A percentile compares a stretch with the other conserved stretches of the same genome.
Evolutionary conservation across 64 coral and sea anemone genomes (phyloP).

Genomic region (Anthopleura sola): DNA sequence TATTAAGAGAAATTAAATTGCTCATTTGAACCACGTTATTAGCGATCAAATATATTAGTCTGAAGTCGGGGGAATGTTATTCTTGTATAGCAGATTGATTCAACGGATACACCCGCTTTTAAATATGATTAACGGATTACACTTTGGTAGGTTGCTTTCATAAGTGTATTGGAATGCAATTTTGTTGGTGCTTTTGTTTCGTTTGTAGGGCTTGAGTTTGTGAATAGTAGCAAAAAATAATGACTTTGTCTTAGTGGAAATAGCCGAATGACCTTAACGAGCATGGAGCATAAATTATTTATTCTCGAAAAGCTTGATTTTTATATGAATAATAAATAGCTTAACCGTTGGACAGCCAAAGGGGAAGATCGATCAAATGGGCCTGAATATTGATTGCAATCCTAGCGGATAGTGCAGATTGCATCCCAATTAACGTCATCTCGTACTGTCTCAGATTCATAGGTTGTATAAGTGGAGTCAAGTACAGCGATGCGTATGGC

Average conservation of each 20-base stretch:
- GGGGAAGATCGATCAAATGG: not conserved
- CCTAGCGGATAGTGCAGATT: not conserved
- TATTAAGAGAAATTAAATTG: not conserved
- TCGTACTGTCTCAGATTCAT: conserved; percentile 10
- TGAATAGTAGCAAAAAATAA: not conserved
- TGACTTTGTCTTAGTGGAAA: not conserved
- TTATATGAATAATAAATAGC: conserved; percentile 21
- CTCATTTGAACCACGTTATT: not conserved
- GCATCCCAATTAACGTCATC: not conserved
- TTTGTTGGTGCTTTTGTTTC: not conserved
- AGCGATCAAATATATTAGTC: not conserved
- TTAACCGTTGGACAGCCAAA: conserved; percentile 22
- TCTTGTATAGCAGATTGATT: not conserved
- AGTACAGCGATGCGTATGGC: not conserved
- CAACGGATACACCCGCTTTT: not conserved
- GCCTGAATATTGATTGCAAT: not conserved
- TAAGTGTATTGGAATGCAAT: not conserved
- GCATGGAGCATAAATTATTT: conserved; percentile 21
- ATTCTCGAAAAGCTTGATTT: conserved; percentile 18
- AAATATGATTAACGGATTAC: not conserved
- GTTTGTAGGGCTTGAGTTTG: not conserved
- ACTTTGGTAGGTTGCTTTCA: not conserved
- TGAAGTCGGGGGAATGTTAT: not conserved
- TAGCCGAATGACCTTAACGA: conserved; percentile 4
- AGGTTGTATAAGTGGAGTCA: conserved; percentile 59